Percentiles rank a stretch among this genome's conserved stretches.
Evolutionary conservation across 1,140 invertebrate genomes (phyloP).

Genomic region (Drosophila burlai): DNA sequence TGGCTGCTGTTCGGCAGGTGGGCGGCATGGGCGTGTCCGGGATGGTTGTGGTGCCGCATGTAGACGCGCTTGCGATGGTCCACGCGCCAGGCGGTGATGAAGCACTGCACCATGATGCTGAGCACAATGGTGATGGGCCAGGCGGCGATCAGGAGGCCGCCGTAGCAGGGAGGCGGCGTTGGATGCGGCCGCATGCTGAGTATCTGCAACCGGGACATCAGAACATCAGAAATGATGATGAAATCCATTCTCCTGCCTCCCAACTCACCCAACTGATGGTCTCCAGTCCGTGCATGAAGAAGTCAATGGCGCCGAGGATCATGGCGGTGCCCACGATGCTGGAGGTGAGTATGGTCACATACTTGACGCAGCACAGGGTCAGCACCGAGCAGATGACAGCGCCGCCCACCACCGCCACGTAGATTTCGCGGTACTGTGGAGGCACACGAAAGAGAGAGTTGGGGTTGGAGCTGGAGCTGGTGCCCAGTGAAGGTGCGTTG

Average conservation of each 20-base stretch:
- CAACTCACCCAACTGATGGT: conserved; percentile 79
- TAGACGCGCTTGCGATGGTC: conserved; percentile 81
- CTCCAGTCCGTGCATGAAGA: conserved; percentile 81
- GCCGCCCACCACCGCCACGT: conserved; percentile 80
- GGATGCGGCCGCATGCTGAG: conserved; percentile 82
- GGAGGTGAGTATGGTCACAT: conserved; percentile 81
- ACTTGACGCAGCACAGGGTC: conserved; percentile 82
- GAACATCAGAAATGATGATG: not conserved
- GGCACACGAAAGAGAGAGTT: not conserved
- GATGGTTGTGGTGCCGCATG: conserved; percentile 73
- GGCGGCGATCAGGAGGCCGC: conserved; percentile 77
- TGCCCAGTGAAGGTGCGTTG: not conserved
- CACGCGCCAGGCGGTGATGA: conserved; percentile 84
- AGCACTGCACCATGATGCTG: conserved; percentile 84
- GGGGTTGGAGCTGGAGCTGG: not conserved
- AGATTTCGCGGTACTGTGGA: conserved; percentile 78
- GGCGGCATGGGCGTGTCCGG: conserved; percentile 47
- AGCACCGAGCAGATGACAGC: conserved; percentile 83
- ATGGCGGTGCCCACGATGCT: conserved; percentile 84
- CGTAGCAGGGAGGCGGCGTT: conserved; percentile 81
- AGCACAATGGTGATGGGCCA: conserved; percentile 82
- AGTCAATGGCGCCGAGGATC: conserved; percentile 82
- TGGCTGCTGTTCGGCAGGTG: conserved; percentile 61
- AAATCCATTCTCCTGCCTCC: not conserved
- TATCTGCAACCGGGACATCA: conserved; percentile 45